These are phyloP conservation scores for Galbula dea DNA, from an alignment of 2,113 vertebrate species.

Conservation along the genomic window DNA sequence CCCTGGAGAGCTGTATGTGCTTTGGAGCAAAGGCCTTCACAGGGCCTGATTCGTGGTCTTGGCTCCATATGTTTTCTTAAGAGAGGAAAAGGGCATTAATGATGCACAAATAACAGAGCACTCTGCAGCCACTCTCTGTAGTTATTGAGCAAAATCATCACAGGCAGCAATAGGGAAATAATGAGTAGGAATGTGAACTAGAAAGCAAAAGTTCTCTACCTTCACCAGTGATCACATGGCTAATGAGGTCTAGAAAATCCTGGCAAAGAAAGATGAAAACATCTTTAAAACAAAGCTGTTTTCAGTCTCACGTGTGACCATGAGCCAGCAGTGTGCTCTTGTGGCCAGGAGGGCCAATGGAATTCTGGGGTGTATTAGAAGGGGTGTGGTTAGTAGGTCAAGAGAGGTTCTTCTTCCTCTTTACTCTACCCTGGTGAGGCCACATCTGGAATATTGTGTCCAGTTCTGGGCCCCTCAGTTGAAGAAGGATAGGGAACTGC, in stretches of 20 bases:
- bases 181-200: not conserved
- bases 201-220: not conserved
- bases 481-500: no score
- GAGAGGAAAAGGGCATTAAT: not conserved
- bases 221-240: not conserved
- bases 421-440: no score
- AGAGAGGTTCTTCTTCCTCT: no score
- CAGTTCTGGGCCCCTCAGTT: no score
- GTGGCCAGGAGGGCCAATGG: no score
- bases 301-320: not conserved
- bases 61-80: not conserved
- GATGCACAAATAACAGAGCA: not conserved
- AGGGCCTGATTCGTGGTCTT: not conserved
- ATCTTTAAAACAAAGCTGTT: not conserved
- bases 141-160: not conserved
- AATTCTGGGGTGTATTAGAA: no score
- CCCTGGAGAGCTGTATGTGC: fast-evolving
- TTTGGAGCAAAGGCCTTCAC: not conserved
- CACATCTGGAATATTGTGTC: no score
- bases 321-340: no score
- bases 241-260: not conserved
- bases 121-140: not conserved
- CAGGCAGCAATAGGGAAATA: not conserved
- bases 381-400: no score
- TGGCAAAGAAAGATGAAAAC: not conserved